A percentile compares a stretch with the other conserved stretches of the same genome.
These are phyloP conservation scores for Eospalax fontanierii DNA, from an alignment of 2,797 vertebrate genomes.

Conservation along the genomic window DNA sequence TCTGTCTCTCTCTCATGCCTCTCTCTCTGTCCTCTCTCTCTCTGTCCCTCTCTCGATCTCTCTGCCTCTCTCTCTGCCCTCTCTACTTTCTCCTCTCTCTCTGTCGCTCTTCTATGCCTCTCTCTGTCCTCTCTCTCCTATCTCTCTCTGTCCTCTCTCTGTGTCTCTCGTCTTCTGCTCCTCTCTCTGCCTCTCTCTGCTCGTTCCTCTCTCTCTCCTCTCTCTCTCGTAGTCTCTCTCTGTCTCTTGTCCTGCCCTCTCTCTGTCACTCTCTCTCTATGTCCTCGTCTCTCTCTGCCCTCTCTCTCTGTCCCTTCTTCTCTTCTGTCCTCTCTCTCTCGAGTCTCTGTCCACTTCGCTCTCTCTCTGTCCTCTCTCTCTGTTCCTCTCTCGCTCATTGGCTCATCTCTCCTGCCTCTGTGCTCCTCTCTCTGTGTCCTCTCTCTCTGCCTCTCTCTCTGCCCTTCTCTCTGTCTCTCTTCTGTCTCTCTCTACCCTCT, in stretches of 20 bases:
- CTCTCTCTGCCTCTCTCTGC: too few species aligned
- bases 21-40: not conserved
- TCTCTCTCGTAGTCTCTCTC: too few species aligned
- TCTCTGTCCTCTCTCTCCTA: not conserved
- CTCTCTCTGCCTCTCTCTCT: too few species aligned
- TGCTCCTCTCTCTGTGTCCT: not conserved
- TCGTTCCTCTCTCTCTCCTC: not conserved
- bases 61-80: rapidly evolving
- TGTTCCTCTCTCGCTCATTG: rapidly evolving
- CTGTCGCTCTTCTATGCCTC: rapidly evolving
- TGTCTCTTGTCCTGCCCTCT: too few species aligned
- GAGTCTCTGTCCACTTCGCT: too few species aligned
- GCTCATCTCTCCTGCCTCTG: too few species aligned
- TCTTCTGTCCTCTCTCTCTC: too few species aligned
- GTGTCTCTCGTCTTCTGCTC: too few species aligned
- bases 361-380: rapidly evolving
- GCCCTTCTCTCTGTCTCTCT: not conserved
- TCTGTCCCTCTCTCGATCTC: rapidly evolving
- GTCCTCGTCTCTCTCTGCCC: not conserved
- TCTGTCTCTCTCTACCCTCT: too few species aligned
- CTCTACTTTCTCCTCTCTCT: too few species aligned
- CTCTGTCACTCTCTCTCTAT: rapidly evolving
- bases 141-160: rapidly evolving
- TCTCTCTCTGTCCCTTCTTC: not conserved
- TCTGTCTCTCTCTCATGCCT: too few species aligned